These are phyloP conservation scores for Emberiza fucata DNA, from an alignment of 2,113 vertebrate genomes.

Conservation along the genomic window DNA sequence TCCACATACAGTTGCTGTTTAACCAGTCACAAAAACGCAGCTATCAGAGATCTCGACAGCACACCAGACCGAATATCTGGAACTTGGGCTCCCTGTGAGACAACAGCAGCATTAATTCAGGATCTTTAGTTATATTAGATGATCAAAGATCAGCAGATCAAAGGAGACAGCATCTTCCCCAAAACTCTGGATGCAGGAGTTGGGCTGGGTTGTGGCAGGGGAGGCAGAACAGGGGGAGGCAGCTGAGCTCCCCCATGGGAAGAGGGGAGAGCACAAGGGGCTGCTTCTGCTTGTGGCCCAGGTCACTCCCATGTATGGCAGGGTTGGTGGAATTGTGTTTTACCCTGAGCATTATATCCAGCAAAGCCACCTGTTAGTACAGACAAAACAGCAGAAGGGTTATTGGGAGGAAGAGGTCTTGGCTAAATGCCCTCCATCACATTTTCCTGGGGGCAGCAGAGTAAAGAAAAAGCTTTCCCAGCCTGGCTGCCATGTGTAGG, in stretches of 20 bases:
- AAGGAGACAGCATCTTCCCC: background rate
- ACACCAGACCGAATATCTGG: background rate
- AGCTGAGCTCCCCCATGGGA: fast-evolving
- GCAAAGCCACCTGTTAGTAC: background rate
- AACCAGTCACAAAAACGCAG: background rate
- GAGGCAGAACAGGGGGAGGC: fast-evolving
- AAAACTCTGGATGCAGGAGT: background rate
- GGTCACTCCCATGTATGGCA: fast-evolving
- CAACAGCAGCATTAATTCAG: background rate
- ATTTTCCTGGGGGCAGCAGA: background rate
- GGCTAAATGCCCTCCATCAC: background rate
- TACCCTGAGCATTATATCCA: background rate
- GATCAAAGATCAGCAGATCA: conserved; percentile 31
- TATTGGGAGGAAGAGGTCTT: background rate
- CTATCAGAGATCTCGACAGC: background rate
- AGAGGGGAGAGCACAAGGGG: fast-evolving
- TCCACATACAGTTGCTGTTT: background rate
- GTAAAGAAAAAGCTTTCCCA: background rate
- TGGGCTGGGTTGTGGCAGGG: background rate
- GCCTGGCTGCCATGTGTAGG: fast-evolving
- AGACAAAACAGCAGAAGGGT: background rate
- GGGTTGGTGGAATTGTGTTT: background rate
- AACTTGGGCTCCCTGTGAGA: background rate
- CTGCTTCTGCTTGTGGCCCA: background rate
- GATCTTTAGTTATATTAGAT: background rate